Conservation (phyloP, 1,140 invertebrate genomes). For the Drosophila erecta region DNA sequence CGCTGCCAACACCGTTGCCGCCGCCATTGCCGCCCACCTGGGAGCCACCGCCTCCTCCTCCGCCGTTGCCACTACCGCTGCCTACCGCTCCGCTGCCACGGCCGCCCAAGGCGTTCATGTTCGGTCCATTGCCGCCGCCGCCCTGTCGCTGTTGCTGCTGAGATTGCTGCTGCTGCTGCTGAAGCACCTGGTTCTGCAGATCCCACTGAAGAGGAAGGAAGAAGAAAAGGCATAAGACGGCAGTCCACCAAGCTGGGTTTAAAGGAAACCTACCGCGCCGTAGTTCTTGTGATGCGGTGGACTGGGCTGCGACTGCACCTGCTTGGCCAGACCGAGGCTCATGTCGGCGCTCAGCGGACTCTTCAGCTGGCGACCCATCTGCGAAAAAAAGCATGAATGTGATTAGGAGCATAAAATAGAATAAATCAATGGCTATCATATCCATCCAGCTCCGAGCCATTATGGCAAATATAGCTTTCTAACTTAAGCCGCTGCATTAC, state of each 20-base stretch:
- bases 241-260: neutral
- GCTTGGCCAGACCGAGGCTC: constrained; percentile 78
- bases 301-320: constrained; percentile 86
- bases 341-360: constrained; percentile 86
- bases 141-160: constrained; percentile 79
- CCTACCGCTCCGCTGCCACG: constrained; percentile 53
- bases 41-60: constrained; percentile 33
- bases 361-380: constrained; percentile 86
- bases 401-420: neutral
- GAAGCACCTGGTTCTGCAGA: constrained; percentile 85
- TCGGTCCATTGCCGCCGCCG: constrained; percentile 63
- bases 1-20: constrained; percentile 67
- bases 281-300: constrained; percentile 87
- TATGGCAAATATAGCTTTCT: too few species aligned
- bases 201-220: constrained; percentile 59
- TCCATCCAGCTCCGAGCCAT: too few species aligned
- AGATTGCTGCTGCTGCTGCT: constrained; percentile 84
- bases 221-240: neutral
- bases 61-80: constrained; percentile 44
- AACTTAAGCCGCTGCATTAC: too few species aligned
- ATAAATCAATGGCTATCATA: neutral
- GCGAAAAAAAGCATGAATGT: neutral
- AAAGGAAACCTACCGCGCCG: constrained; percentile 84
- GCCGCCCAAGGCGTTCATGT: constrained; percentile 74
- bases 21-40: constrained; percentile 64